A percentile compares a stretch with the other conserved stretches of the same genome.
These are phyloP conservation scores for Penaeus indicus DNA, from an alignment of 1,140 invertebrate genomes.

Conservation along the genomic window DNA sequence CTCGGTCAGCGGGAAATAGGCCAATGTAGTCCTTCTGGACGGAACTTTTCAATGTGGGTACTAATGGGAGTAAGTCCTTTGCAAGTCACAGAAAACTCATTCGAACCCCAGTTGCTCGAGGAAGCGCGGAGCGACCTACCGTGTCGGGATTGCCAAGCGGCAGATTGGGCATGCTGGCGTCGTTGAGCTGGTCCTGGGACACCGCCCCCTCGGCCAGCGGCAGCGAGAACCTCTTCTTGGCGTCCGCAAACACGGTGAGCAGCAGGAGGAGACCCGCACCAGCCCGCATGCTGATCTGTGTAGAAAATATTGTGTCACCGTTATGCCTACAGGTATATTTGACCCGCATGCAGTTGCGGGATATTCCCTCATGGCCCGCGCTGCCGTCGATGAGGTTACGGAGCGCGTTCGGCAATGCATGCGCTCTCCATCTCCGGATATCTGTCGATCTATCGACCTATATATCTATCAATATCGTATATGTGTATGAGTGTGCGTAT, in stretches of 20 bases:
- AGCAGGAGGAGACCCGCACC: neutral
- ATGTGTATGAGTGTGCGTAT: neutral
- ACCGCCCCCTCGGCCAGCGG: conserved; percentile 21
- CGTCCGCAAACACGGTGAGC: neutral
- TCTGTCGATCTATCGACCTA: neutral
- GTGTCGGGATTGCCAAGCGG: conserved; percentile 38
- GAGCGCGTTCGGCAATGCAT: neutral
- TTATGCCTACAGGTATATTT: neutral
- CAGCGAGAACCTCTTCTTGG: conserved; percentile 1
- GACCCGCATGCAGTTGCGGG: too few species aligned
- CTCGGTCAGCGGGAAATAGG: neutral
- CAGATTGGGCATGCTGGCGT: conserved; percentile 21
- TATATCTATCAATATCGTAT: neutral
- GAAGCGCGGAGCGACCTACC: neutral
- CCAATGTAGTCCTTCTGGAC: neutral
- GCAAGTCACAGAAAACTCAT: too few species aligned
- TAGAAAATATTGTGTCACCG: neutral
- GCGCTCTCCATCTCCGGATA: neutral
- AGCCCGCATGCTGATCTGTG: neutral
- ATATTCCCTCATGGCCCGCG: too few species aligned
- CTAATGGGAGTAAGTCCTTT: too few species aligned
- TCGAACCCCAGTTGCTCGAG: too few species aligned
- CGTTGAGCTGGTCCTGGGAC: conserved; percentile 9
- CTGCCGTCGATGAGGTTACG: too few species aligned
- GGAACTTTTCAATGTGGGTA: too few species aligned